Conservation (phyloP, 2,113 vertebrate species). For the Cephalopterus ornatus region DNA sequence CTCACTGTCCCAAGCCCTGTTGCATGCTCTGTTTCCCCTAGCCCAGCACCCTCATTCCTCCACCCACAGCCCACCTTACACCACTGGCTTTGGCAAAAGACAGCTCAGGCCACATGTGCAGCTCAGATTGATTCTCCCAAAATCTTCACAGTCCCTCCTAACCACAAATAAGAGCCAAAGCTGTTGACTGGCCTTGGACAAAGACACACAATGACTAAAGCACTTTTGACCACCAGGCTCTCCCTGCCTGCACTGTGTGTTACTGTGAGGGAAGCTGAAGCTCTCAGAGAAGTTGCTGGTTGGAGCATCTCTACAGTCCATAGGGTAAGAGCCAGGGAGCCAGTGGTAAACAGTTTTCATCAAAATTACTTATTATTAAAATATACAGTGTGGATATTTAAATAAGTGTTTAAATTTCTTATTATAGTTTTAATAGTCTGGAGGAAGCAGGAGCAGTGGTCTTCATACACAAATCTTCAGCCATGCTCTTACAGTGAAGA, state of each 20-base stretch:
- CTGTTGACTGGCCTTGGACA: too few relatives aligned
- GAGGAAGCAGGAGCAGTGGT: background rate
- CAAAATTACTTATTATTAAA: background rate
- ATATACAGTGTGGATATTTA: background rate
- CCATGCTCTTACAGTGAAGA: background rate
- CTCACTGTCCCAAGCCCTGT: background rate
- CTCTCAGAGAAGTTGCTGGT: background rate
- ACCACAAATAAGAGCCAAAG: background rate
- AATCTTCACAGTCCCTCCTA: background rate
- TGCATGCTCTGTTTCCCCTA: background rate
- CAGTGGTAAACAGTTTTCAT: background rate
- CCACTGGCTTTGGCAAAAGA: background rate
- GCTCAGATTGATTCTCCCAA: background rate
- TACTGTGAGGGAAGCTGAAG: background rate
- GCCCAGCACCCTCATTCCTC: background rate
- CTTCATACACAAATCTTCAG: background rate
- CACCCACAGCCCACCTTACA: background rate
- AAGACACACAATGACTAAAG: background rate
- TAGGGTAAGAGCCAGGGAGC: background rate
- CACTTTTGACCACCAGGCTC: background rate
- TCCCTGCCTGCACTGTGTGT: accelerated
- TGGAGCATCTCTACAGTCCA: background rate
- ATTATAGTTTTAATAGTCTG: background rate
- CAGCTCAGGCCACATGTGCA: accelerated
- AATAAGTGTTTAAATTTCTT: background rate